Evolutionary conservation across 2,888 invertebrate species (phyloP).

Genomic region (Notodonta ziczac): DNA sequence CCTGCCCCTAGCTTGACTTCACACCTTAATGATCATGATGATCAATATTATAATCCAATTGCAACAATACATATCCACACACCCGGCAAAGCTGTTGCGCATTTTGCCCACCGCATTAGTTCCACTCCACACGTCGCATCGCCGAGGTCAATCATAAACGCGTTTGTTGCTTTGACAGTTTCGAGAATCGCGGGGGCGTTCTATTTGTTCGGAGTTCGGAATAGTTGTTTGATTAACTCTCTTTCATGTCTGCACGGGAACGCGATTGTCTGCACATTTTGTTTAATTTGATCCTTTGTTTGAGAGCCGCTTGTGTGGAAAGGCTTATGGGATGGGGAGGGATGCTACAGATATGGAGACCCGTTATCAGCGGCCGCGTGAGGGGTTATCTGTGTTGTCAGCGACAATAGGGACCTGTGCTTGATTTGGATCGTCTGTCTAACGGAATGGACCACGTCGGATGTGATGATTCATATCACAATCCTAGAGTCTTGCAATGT

Average conservation of each 20-base stretch:
- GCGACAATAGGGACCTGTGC: slow-evolving; percentile 64
- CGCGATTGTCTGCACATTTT: slow-evolving; percentile 79
- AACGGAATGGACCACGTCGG: slow-evolving; percentile 4
- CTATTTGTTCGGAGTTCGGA: slow-evolving; percentile 63
- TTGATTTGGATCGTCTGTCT: slow-evolving; percentile 44
- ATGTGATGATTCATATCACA: background rate
- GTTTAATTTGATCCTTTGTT: slow-evolving; percentile 83
- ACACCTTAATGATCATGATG: background rate
- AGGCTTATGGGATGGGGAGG: slow-evolving; percentile 62
- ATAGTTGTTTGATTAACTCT: slow-evolving; percentile 83
- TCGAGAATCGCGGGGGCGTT: slow-evolving; percentile 63
- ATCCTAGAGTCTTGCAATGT: too few species aligned
- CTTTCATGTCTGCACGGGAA: slow-evolving; percentile 78
- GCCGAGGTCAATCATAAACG: slow-evolving; percentile 74
- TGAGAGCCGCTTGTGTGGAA: slow-evolving; percentile 76
- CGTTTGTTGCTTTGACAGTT: slow-evolving; percentile 71
- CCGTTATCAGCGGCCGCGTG: slow-evolving; percentile 54
- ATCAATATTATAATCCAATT: slow-evolving; percentile 22
- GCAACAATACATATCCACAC: slow-evolving; percentile 34
- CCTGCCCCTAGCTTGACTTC: background rate
- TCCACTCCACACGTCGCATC: slow-evolving; percentile 46
- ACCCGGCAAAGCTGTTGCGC: slow-evolving; percentile 79
- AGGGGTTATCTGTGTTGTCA: slow-evolving; percentile 73
- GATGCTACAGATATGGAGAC: slow-evolving; percentile 64
- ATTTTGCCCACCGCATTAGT: slow-evolving; percentile 69